phyloP scores from a whole-genome alignment of 2,113 vertebrate species.

The Oreotragus oreotragus region DNA sequence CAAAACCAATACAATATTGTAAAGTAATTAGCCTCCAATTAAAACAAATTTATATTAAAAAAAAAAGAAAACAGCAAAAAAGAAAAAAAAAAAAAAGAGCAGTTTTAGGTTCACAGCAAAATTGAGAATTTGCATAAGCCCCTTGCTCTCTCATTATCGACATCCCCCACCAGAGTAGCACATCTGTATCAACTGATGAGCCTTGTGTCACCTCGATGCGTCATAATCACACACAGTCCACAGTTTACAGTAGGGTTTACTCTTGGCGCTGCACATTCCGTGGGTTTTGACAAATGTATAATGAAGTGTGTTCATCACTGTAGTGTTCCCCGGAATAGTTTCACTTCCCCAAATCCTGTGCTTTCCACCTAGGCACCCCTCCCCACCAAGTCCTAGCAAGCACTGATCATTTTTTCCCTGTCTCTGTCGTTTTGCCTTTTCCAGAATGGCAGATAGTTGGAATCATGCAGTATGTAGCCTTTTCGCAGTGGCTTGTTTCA shows the following conservation, averaged over 20 bases:
- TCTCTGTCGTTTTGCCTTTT: not conserved
- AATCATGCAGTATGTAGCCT: not conserved
- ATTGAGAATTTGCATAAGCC: not conserved
- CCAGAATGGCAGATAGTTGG: not conserved
- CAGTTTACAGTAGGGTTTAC: not conserved
- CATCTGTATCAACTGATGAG: not conserved
- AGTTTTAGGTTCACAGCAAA: not conserved
- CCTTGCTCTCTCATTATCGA: not conserved
- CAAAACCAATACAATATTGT: too few species aligned
- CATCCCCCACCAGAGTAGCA: not conserved
- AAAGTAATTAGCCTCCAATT: too few species aligned
- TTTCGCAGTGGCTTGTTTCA: not conserved
- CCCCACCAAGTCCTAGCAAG: too few species aligned
- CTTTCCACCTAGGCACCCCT: not conserved
- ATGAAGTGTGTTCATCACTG: too few species aligned
- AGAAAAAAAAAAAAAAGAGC: not conserved
- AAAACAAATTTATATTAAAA: too few species aligned
- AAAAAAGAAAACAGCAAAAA: too few species aligned
- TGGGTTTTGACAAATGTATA: not conserved
- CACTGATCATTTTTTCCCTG: not conserved
- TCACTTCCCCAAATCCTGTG: not conserved
- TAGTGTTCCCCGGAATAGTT: not conserved
- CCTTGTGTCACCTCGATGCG: not conserved
- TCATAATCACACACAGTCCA: not conserved
- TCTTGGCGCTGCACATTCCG: not conserved